phyloP scores from a whole-genome alignment of 2,888 invertebrate species.

The Linnaemya tessellans region DNA sequence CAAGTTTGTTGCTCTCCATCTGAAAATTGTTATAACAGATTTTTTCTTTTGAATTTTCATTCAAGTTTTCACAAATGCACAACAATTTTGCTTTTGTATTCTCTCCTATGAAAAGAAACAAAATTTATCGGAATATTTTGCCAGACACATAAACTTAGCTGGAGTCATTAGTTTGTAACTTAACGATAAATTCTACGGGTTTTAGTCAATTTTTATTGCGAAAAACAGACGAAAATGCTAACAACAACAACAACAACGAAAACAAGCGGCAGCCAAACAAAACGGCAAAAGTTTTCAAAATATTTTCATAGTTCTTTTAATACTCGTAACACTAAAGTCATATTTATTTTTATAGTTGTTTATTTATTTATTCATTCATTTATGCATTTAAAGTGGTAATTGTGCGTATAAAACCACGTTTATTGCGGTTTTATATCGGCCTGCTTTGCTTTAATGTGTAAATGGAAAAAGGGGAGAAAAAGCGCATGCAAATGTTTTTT shows the following conservation, averaged over 20 bases:
- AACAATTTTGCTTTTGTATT: conserved; percentile 36
- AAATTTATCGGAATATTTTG: conserved; percentile 71
- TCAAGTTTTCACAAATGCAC: conserved; percentile 37
- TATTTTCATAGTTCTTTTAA: conserved; percentile 56
- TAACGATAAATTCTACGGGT: conserved; percentile 70
- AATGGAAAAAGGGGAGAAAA: neutral
- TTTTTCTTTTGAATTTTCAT: conserved; percentile 42
- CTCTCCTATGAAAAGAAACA: conserved; percentile 53
- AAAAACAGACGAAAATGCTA: conserved; percentile 34
- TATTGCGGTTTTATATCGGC: conserved; percentile 18
- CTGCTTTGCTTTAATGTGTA: neutral
- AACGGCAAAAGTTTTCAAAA: conserved; percentile 58
- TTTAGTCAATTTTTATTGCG: conserved; percentile 70
- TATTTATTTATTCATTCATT: conserved; percentile 15
- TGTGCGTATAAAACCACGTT: conserved; percentile 55
- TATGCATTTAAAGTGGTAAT: conserved; percentile 34
- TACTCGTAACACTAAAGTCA: conserved; percentile 30
- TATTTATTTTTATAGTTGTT: conserved; percentile 18
- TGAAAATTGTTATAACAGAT: conserved; percentile 20
- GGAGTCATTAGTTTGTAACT: conserved; percentile 72
- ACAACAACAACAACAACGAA: neutral
- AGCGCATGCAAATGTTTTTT: neutral
- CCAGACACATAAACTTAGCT: conserved; percentile 72
- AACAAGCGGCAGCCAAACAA: conserved; percentile 14
- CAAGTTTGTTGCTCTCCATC: conserved; percentile 53